Conservation (phyloP, 1,140 invertebrate genomes). For the Solenopsis invicta region DNA sequence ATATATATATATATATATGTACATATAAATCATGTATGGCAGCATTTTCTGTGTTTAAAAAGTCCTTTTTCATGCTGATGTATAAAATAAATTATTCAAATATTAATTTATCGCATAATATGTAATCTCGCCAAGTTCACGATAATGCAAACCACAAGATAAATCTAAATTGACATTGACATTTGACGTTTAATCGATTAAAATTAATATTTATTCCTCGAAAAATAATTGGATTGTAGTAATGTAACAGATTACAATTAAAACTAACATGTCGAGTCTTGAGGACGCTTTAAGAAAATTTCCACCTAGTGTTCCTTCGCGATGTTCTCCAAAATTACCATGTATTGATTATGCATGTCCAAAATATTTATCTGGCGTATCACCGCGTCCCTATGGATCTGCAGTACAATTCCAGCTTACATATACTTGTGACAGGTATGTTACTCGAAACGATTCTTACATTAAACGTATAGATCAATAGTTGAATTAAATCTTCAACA, state of each 20-base stretch:
- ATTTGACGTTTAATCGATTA: slow-evolving; percentile 10
- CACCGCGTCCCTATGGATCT: slow-evolving; percentile 49
- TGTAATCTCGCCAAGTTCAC: slow-evolving; percentile 27
- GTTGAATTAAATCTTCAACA: background rate
- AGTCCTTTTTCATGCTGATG: background rate
- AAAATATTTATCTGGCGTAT: slow-evolving; percentile 30
- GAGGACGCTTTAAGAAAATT: slow-evolving; percentile 27
- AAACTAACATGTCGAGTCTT: slow-evolving; percentile 47
- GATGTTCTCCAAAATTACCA: slow-evolving; percentile 44
- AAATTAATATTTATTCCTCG: slow-evolving; percentile 26
- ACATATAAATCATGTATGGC: background rate
- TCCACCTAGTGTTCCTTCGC: slow-evolving; percentile 59
- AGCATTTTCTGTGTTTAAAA: slow-evolving; percentile 1
- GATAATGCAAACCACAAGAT: background rate
- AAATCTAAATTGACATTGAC: background rate
- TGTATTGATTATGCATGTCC: slow-evolving; percentile 30
- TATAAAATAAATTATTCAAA: slow-evolving; percentile 5
- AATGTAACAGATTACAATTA: background rate
- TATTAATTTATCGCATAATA: slow-evolving; percentile 17
- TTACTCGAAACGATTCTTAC: background rate
- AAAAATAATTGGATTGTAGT: background rate
- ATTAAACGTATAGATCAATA: background rate
- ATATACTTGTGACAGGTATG: slow-evolving; percentile 75
- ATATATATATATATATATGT: slow-evolving; percentile 3
- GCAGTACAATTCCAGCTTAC: slow-evolving; percentile 74